Percentiles rank a stretch among this genome's conserved stretches.
These are phyloP conservation scores for Eumeta japonica DNA, from an alignment of 1,140 invertebrate species.

Conservation along the genomic window DNA sequence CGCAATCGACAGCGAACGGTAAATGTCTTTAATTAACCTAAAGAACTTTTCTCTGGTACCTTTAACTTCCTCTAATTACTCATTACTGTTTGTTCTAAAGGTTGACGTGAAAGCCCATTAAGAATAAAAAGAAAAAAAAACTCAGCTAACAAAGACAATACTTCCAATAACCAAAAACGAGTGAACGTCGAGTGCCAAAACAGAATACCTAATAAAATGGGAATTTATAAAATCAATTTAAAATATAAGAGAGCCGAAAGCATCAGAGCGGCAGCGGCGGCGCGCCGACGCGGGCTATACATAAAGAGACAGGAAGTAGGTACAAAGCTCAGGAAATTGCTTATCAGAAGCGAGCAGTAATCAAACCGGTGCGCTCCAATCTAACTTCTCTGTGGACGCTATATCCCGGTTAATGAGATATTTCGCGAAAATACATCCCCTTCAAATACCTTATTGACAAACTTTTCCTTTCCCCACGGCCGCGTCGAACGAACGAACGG, in stretches of 20 bases:
- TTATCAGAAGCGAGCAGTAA: constrained; percentile 34
- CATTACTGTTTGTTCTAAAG: too few relatives aligned
- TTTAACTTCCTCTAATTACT: too few relatives aligned
- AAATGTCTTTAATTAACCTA: too few relatives aligned
- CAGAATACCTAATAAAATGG: too few relatives aligned
- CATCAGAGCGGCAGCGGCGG: neutral
- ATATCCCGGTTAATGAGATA: constrained; percentile 28
- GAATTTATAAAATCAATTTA: constrained; percentile 29
- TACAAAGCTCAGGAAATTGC: constrained; percentile 46
- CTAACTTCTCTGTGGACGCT: constrained; percentile 28
- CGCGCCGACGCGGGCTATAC: constrained; percentile 4
- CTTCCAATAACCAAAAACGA: too few relatives aligned
- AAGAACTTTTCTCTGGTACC: too few relatives aligned
- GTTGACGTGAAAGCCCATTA: too few relatives aligned
- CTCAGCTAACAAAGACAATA: too few relatives aligned
- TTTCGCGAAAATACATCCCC: constrained; percentile 13
- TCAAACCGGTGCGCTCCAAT: constrained; percentile 33
- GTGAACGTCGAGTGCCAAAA: too few relatives aligned
- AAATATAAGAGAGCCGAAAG: constrained; percentile 13
- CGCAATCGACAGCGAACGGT: too few relatives aligned
- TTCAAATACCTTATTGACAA: constrained; percentile 20
- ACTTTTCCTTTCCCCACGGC: constrained; percentile 9
- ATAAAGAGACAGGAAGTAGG: constrained; percentile 23
- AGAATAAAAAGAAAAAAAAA: too few relatives aligned
- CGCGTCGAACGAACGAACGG: neutral